Evolutionary conservation across 2,113 vertebrate genomes (phyloP).

Genomic region (Ardeotis arabs): DNA sequence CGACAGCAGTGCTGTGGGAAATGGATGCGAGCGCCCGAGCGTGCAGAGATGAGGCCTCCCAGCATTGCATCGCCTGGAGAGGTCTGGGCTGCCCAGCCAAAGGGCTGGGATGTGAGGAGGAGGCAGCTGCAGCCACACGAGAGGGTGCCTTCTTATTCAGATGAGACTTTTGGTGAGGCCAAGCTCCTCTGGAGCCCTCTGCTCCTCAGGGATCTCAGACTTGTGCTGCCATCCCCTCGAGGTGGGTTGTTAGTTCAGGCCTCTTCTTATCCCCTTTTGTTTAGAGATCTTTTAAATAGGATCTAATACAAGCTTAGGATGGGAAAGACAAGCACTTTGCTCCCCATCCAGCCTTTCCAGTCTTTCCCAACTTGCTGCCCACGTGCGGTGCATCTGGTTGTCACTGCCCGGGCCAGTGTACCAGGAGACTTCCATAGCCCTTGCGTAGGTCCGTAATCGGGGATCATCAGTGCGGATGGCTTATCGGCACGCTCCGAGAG

Average conservation of each 20-base stretch:
- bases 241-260: neutral
- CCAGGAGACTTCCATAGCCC: neutral
- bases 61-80: neutral
- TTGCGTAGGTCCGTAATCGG: neutral
- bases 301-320: neutral
- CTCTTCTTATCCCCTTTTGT: neutral
- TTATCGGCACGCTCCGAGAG: neutral
- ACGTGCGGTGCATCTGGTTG: fast-evolving
- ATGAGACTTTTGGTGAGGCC: fast-evolving
- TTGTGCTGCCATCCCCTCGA: neutral
- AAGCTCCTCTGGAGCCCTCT: neutral
- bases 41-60: neutral
- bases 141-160: fast-evolving
- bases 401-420: neutral
- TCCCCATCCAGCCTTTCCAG: neutral
- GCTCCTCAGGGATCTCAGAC: neutral
- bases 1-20: fast-evolving
- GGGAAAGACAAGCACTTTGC: neutral
- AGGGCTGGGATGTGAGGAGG: neutral
- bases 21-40: neutral
- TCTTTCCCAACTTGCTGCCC: neutral
- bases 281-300: neutral
- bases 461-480: neutral
- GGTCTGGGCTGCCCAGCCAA: neutral
- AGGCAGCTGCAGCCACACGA: fast-evolving